A percentile compares a stretch with the other conserved stretches of the same genome.
Conservation (phyloP, 2,797 vertebrate genomes). For the Bradypus variegatus region DNA sequence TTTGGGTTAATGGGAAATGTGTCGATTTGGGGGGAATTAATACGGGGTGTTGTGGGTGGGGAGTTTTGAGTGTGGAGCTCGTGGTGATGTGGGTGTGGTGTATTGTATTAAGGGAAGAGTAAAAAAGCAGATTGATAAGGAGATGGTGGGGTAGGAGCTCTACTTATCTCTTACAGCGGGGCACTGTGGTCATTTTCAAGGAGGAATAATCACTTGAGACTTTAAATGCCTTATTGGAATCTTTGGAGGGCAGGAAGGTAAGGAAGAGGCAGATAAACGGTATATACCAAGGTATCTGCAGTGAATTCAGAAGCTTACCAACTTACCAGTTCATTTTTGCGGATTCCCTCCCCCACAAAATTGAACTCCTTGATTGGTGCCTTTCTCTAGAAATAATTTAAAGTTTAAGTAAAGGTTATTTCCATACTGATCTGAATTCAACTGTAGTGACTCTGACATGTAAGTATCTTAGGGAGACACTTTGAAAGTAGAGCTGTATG, state of each 20-base stretch:
- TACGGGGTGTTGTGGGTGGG: neutral
- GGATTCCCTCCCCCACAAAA: neutral
- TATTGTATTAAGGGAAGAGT: conserved; percentile 32
- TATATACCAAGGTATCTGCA: neutral
- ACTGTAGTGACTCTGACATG: neutral
- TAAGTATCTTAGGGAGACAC: conserved; percentile 30
- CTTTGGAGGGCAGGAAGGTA: neutral
- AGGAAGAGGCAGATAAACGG: neutral
- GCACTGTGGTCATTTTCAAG: conserved; percentile 29
- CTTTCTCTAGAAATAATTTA: conserved; percentile 42
- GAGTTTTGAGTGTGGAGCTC: conserved; percentile 29
- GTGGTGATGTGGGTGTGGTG: conserved; percentile 49
- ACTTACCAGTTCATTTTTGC: neutral
- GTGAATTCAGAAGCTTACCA: neutral
- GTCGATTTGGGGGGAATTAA: neutral
- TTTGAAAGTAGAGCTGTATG: conserved; percentile 31
- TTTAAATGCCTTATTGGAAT: conserved; percentile 30
- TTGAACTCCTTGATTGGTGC: conserved; percentile 28
- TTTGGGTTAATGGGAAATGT: neutral
- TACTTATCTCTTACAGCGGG: neutral
- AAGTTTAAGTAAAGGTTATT: conserved; percentile 37
- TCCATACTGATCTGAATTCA: neutral
- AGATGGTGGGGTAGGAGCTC: neutral
- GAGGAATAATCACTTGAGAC: conserved; percentile 13
- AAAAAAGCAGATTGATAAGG: neutral